phyloP scores from a whole-genome alignment of 2,113 vertebrate genomes.

The Tiliqua scincoides region DNA sequence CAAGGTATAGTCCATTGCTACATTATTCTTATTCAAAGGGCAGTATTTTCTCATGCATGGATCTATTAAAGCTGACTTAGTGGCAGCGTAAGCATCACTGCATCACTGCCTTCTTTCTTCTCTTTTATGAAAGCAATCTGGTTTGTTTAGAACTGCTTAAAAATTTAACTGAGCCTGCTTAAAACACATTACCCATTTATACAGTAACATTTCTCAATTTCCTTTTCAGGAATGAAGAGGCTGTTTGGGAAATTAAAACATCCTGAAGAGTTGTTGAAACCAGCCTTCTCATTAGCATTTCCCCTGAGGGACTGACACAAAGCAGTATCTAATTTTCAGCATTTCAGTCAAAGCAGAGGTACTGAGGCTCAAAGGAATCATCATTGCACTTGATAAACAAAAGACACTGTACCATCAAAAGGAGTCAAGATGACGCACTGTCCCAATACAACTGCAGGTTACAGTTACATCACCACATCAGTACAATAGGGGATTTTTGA shows the following conservation, averaged over 20 bases:
- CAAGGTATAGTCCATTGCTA: not conserved
- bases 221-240: constrained; percentile 19
- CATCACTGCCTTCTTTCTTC: not conserved
- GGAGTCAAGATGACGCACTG: no score
- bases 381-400: not conserved
- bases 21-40: not conserved
- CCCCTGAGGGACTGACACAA: constrained; percentile 22
- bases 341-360: constrained; percentile 2
- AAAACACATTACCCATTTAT: not conserved
- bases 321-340: constrained; percentile 8
- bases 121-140: not conserved
- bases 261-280: constrained; percentile 1
- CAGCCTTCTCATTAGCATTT: not conserved
- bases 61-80: not conserved
- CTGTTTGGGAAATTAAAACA: constrained; percentile 2
- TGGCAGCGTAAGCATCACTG: not conserved
- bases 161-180: constrained; percentile 13
- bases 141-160: not conserved
- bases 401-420: not conserved
- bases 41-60: not conserved
- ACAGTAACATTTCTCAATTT: constrained; percentile 22
- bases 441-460: not conserved
- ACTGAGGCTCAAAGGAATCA: constrained; percentile 39
- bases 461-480: not conserved
- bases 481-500: no score